A percentile compares a stretch with the other conserved stretches of the same genome.
Evolutionary conservation across 1,140 invertebrate genomes (phyloP).

Genomic region (Diorhabda sublineata): DNA sequence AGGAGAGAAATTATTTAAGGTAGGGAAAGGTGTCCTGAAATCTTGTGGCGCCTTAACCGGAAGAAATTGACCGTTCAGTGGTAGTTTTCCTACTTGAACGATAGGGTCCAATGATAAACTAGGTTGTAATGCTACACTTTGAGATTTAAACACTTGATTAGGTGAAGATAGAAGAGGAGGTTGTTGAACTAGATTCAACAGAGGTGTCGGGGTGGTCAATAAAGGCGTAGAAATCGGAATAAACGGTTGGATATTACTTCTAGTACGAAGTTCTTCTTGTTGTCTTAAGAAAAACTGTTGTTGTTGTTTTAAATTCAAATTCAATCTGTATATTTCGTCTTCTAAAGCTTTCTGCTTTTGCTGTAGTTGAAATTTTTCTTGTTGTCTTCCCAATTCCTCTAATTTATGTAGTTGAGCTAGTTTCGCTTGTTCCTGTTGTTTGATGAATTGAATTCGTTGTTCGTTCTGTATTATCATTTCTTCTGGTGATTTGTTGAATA

Average conservation of each 20-base stretch:
- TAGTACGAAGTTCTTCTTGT: conserved; percentile 45
- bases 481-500: conserved; percentile 20
- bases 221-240: conserved; percentile 28
- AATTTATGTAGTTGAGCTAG: conserved; percentile 22
- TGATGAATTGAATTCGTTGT: conserved; percentile 11
- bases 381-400: conserved; percentile 43
- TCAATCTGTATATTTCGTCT: conserved; percentile 56
- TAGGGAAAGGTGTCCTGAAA: conserved; percentile 31
- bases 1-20: conserved; percentile 21
- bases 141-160: conserved; percentile 19
- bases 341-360: conserved; percentile 66
- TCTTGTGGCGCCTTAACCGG: conserved; percentile 39
- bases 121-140: conserved; percentile 48
- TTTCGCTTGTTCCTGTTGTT: conserved; percentile 24
- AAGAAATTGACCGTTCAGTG: conserved; percentile 38
- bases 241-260: conserved; percentile 46
- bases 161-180: neutral
- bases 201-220: neutral
- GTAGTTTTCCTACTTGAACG: conserved; percentile 32
- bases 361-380: conserved; percentile 53
- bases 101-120: conserved; percentile 48
- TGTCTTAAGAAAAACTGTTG: conserved; percentile 61
- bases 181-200: neutral
- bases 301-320: conserved; percentile 52
- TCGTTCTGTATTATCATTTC: conserved; percentile 26